phyloP scores from a whole-genome alignment of 2,113 vertebrate genomes.

The Gulo gulo region DNA sequence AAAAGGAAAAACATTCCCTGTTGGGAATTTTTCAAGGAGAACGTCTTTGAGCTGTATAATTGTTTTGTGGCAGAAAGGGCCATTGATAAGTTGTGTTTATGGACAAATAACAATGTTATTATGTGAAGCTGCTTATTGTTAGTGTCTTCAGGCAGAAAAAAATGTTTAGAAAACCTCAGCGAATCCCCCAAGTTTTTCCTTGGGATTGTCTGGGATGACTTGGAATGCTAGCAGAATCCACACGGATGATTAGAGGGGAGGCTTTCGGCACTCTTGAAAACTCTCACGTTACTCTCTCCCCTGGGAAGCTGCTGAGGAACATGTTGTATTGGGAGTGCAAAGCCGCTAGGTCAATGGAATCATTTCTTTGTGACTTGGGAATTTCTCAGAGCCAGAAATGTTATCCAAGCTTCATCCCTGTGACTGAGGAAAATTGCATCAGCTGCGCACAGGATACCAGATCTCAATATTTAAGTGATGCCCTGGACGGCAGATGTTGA shows the following conservation, averaged over 20 bases:
- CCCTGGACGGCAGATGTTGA: slow-evolving; percentile 45
- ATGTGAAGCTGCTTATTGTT: slow-evolving; percentile 60
- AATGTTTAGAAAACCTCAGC: slow-evolving; percentile 59
- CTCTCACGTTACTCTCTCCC: slow-evolving; percentile 73
- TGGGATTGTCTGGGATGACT: slow-evolving; percentile 65
- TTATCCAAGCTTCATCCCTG: slow-evolving; percentile 62
- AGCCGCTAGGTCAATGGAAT: slow-evolving; percentile 53
- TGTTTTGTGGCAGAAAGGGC: not conserved
- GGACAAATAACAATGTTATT: slow-evolving; percentile 59
- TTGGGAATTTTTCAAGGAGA: not conserved
- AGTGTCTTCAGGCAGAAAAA: slow-evolving; percentile 65
- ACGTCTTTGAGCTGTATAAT: not conserved
- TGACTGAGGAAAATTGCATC: slow-evolving; percentile 68
- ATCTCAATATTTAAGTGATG: slow-evolving; percentile 51
- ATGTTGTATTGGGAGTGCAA: slow-evolving; percentile 66
- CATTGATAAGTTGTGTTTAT: slow-evolving; percentile 36
- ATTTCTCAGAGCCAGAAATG: slow-evolving; percentile 69
- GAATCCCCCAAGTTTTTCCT: slow-evolving; percentile 57
- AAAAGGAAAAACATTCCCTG: not conserved
- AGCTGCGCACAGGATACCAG: slow-evolving; percentile 71
- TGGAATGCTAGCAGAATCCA: slow-evolving; percentile 71
- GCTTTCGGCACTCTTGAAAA: slow-evolving; percentile 54
- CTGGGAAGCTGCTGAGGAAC: slow-evolving; percentile 72
- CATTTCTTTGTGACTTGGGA: slow-evolving; percentile 65
- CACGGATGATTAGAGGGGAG: slow-evolving; percentile 64